These are phyloP conservation scores for Pogonocichla stellata DNA, from an alignment of 2,113 vertebrate genomes.

Conservation along the genomic window DNA sequence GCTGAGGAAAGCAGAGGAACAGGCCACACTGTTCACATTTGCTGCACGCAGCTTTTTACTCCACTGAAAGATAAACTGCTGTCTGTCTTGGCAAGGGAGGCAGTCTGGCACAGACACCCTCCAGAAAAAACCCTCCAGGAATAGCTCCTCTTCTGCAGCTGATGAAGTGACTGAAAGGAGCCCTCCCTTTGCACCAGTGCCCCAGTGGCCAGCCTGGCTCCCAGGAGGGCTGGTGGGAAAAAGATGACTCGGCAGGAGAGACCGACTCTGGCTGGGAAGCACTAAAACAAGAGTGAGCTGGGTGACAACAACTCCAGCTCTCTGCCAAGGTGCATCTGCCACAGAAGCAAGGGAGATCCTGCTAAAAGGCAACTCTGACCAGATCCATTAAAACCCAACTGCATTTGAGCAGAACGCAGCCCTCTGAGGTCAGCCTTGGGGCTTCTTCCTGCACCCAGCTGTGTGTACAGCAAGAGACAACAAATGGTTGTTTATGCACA, in stretches of 20 bases:
- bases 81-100: neutral
- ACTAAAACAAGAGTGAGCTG: neutral
- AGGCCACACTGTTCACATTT: fast-evolving
- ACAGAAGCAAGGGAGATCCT: neutral
- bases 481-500: neutral
- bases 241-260: neutral
- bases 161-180: neutral
- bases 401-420: neutral
- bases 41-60: neutral
- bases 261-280: neutral
- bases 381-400: neutral
- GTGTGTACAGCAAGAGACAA: neutral
- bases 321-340: neutral
- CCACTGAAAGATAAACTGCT: neutral
- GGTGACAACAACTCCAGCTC: neutral
- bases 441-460: neutral
- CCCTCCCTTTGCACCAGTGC: neutral
- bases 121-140: slow-evolving; percentile 1
- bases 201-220: neutral
- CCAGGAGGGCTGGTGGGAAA: neutral
- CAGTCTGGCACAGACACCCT: neutral
- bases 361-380: neutral
- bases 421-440: neutral
- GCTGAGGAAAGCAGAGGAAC: neutral
- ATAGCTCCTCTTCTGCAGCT: slow-evolving; percentile 13